These are phyloP conservation scores for Laticauda colubrina DNA, from an alignment of 2,113 vertebrate genomes.

Conservation along the genomic window DNA sequence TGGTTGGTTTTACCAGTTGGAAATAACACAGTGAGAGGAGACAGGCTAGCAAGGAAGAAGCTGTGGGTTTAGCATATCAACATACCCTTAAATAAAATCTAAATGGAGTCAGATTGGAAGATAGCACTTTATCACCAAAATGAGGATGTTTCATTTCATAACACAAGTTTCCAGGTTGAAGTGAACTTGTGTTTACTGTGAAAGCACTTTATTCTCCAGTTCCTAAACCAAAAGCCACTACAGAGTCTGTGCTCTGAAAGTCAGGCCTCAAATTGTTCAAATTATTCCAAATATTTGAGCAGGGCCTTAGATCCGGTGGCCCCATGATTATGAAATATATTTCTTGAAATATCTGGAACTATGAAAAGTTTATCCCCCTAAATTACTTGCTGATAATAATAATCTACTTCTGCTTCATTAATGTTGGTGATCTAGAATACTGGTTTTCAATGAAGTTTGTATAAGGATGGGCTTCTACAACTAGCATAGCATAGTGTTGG, in stretches of 20 bases:
- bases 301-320: neutral
- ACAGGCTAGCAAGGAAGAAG: neutral
- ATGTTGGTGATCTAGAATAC: neutral
- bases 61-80: neutral
- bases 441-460: neutral
- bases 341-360: neutral
- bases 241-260: neutral
- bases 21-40: neutral
- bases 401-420: neutral
- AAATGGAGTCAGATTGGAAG: neutral
- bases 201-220: neutral
- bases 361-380: neutral
- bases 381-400: neutral
- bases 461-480: neutral
- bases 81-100: neutral
- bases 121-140: neutral
- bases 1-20: neutral
- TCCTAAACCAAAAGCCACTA: neutral
- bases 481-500: neutral
- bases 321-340: neutral
- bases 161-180: neutral
- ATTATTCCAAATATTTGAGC: neutral
- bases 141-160: neutral
- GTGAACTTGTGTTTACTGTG: neutral
- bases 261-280: neutral